Conservation (phyloP, 2,888 invertebrate genomes). For the Synergus itoensis region DNA sequence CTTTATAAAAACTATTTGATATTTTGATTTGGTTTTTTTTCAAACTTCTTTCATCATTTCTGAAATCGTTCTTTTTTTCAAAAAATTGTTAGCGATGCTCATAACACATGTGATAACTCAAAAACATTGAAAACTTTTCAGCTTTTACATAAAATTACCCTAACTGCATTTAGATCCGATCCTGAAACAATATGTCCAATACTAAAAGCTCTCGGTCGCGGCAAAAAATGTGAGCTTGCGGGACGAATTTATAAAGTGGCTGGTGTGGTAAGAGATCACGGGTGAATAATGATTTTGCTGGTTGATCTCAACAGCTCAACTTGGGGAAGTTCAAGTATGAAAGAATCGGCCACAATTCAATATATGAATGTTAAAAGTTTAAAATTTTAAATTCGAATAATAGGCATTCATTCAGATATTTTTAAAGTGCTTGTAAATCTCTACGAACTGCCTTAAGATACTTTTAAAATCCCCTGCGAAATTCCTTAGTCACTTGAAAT, state of each 20-base stretch:
- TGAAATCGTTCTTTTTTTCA: neutral
- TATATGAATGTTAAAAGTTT: neutral
- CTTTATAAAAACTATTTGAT: too few species aligned
- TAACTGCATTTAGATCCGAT: neutral
- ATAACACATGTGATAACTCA: too few species aligned
- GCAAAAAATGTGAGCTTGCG: constrained; percentile 43
- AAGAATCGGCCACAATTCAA: neutral
- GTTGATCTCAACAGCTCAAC: neutral
- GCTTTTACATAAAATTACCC: neutral
- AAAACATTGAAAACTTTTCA: too few species aligned
- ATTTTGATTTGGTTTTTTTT: too few species aligned
- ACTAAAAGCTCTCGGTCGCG: constrained; percentile 44
- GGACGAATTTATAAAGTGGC: constrained; percentile 49
- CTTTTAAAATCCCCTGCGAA: too few species aligned
- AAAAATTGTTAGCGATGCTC: too few species aligned
- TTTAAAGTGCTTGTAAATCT: too few species aligned
- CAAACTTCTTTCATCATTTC: too few species aligned
- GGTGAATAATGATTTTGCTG: constrained; percentile 6
- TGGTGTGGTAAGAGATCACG: constrained; percentile 34
- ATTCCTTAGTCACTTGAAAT: too few species aligned
- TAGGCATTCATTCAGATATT: too few species aligned
- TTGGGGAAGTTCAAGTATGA: neutral
- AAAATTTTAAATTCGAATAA: neutral
- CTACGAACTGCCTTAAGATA: too few species aligned
- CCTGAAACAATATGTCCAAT: constrained; percentile 21